Base-by-base conservation (phyloP, 1,140 invertebrate genomes). In the Hyles euphorbiae region DNA sequence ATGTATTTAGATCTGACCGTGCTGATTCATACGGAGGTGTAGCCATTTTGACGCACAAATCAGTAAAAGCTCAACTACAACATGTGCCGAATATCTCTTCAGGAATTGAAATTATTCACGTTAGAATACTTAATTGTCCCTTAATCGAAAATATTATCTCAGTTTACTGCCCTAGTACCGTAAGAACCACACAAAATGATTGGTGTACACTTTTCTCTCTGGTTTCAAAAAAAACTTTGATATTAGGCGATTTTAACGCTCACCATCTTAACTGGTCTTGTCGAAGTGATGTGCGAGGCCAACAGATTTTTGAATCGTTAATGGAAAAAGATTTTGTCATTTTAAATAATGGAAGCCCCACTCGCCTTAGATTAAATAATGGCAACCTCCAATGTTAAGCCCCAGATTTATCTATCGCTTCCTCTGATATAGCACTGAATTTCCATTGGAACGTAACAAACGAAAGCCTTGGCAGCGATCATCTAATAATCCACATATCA, bases 241-340 rank as follows among this genome's bases (percentile, higher is more conserved):
- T 68, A 9, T 43, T 62, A 10, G 61, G 66, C 0, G 66, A 68
- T 52, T 64, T 68, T 34, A 68, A 68, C 43, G 66, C 47, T 0
- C 66, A 68, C 40, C 66, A 68, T 50, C 36, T 36, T 34, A 56
- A 22, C 34, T 65, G 67, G 58, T 62, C 64, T 6, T 50, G 59
- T 34, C 56, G 40, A 54, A 45, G 51, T 4, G 63, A 72, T 58
- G n/a, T 9, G 5, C 52, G 61, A 47, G 69, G 66, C 5, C 33
- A 34, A 8, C 63, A 68, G 51, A 59, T 72, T 8, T 68, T 60
- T 47, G 63, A 72, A 8, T 46, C 63, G 2, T 50, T 60, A 6
- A 48, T 50, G 46, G 62, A 65, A 9, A 48, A 51, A 53, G 47
- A 54, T 12, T 54, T 61, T 34, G 46, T 55, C 8, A 12, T 34